A percentile compares a stretch with the other conserved stretches of the same genome.
Conservation (phyloP, 2,797 vertebrate species). For the Bufotes viridis region DNA sequence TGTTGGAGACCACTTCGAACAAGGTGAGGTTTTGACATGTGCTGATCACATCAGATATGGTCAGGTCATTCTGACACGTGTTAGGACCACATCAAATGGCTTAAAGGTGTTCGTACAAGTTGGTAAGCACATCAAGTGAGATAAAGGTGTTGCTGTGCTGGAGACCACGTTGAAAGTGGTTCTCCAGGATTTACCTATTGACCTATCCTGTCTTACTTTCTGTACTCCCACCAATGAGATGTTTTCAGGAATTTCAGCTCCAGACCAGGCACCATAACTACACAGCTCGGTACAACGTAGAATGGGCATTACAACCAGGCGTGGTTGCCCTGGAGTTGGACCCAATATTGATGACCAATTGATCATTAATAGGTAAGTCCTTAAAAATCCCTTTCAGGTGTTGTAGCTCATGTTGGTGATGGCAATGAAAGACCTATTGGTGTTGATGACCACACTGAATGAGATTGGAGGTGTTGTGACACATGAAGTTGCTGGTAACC, state of each 20-base stretch:
- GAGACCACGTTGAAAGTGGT: background rate
- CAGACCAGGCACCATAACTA: too few species aligned
- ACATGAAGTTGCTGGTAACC: background rate
- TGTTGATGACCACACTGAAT: background rate
- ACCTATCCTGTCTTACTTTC: too few species aligned
- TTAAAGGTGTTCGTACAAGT: background rate
- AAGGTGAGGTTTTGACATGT: background rate
- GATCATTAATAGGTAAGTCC: too few species aligned
- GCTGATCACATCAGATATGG: background rate
- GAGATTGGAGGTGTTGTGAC: background rate
- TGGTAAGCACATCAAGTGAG: background rate
- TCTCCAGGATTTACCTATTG: background rate
- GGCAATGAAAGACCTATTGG: too few species aligned
- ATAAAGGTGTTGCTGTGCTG: background rate
- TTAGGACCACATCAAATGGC: background rate
- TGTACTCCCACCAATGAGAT: too few species aligned
- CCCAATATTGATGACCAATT: too few species aligned
- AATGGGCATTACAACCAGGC: too few species aligned
- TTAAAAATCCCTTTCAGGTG: too few species aligned
- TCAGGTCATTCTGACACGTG: background rate
- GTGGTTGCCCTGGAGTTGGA: too few species aligned
- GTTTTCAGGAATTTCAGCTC: too few species aligned
- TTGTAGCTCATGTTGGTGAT: too few species aligned
- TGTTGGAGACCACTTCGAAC: background rate
- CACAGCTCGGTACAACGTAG: too few species aligned